Evolutionary conservation across 2,888 invertebrate species (phyloP), one percentile per base, ranked within the genome.

Genomic region (Achlya flavicornis): DNA sequence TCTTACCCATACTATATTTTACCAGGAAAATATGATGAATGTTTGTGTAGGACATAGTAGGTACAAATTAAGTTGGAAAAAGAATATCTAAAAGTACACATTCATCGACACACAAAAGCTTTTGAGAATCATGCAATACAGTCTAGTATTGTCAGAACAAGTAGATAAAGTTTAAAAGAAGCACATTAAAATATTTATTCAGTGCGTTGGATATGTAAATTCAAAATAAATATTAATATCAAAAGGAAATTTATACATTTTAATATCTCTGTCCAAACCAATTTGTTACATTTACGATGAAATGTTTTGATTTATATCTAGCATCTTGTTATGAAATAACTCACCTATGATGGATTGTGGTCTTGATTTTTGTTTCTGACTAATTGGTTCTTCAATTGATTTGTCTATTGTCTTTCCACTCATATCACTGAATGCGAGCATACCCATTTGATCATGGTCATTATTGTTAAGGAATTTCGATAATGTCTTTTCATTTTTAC

Each of bases 401-500:
- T 73, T 67, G 65, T 82, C 80, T 72, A 79, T 71, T 68, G 79
- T 83, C 73, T 77, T 78, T 71, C 83, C 82, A 77, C 69, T 72
- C 64, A 81, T 68, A 71, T 87, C 88, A 82, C 75, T 85, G 79
- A 89, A 93, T 77, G 92, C 92, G 78, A 92, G 79, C 90, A 92
- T 92, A 71, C 90, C 92, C 86, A 92, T 90, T 87, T 89, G 89
- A 77, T 87, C 81, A 78, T 78, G 83, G 72, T 88, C 86, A 85
- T 90, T 91, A 77, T 91, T 91, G 79, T 91, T 91, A 71, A 88
- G 77, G 73, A 85, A 88, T 83, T 89, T 89, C 64, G 91, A 84
- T 75, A 89, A 77, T 70, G 85, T 85, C 76, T 97, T 97, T 90
- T 97, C 97, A 89, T 97, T 97, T 64, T 97, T 97, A 90, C 98